A percentile compares a stretch with the other conserved stretches of the same genome.
Evolutionary conservation across 2,113 vertebrate genomes (phyloP).

Genomic region (Ailurus styani): DNA sequence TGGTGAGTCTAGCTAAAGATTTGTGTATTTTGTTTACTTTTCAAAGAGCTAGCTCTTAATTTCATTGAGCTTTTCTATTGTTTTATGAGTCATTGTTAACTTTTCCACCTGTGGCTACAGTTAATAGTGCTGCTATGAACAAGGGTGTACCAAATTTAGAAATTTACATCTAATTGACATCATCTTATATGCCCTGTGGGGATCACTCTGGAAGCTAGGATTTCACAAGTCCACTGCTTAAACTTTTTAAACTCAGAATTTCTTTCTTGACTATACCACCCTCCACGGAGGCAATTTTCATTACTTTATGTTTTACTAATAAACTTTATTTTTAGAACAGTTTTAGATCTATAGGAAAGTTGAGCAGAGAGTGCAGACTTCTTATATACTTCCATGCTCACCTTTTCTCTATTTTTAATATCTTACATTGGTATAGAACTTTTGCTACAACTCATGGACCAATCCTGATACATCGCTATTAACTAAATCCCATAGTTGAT

Average conservation of each 20-base stretch:
- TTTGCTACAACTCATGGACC: background rate
- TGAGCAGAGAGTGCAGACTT: background rate
- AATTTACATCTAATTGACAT: background rate
- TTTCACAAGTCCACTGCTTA: background rate
- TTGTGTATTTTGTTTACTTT: background rate
- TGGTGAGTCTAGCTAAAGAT: background rate
- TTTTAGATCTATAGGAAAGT: background rate
- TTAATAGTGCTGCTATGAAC: background rate
- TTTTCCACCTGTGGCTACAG: background rate
- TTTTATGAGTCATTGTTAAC: background rate
- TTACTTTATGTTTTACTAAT: background rate
- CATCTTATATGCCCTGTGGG: background rate
- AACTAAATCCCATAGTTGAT: background rate
- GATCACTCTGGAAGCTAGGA: background rate
- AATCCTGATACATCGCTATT: background rate
- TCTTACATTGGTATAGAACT: background rate
- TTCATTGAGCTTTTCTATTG: background rate
- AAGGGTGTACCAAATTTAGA: background rate
- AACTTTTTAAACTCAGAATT: background rate
- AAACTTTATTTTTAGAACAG: background rate
- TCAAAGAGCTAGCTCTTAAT: background rate
- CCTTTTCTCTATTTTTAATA: background rate
- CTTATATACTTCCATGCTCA: background rate
- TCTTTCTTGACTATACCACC: background rate
- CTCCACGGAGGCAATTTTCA: background rate